Evolutionary conservation across 1,140 invertebrate species (phyloP).

Genomic region (Triops longicaudatus): DNA sequence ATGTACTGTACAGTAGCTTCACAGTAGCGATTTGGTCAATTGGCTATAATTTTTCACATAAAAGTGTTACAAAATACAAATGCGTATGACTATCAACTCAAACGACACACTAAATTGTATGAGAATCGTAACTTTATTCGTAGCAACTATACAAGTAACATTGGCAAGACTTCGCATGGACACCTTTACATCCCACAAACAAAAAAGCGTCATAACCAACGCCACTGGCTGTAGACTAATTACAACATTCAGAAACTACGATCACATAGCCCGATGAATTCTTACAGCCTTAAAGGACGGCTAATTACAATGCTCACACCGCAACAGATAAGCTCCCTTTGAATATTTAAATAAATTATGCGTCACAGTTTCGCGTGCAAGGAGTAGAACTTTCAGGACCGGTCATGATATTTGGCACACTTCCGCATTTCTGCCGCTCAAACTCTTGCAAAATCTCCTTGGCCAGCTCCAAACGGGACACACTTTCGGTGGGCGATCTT

Average conservation of each 20-base stretch:
- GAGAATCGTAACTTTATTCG: too few species aligned
- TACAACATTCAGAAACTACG: not conserved
- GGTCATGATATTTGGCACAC: not conserved
- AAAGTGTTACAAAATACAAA: too few species aligned
- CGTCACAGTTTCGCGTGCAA: too few species aligned
- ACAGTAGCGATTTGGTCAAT: too few species aligned
- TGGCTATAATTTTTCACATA: too few species aligned
- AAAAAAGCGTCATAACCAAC: not conserved
- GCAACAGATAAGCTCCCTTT: not conserved
- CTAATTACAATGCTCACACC: not conserved
- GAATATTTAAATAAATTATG: not conserved
- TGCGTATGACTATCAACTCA: too few species aligned
- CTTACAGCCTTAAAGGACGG: not conserved
- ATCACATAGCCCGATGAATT: not conserved
- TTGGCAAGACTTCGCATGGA: not conserved
- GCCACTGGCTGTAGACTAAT: not conserved
- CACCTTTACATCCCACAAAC: not conserved
- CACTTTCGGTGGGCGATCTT: slow-evolving; percentile 17
- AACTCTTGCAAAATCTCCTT: slow-evolving; percentile 14
- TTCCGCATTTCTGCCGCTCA: slow-evolving; percentile 13
- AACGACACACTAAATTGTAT: too few species aligned
- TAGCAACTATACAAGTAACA: not conserved
- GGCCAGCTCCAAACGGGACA: slow-evolving; percentile 15
- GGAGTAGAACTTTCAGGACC: not conserved
- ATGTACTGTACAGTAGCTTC: too few species aligned